A percentile compares a stretch with the other conserved stretches of the same genome.
phyloP scores from a whole-genome alignment of 2,797 vertebrate genomes.

The Danio aesculapii region DNA sequence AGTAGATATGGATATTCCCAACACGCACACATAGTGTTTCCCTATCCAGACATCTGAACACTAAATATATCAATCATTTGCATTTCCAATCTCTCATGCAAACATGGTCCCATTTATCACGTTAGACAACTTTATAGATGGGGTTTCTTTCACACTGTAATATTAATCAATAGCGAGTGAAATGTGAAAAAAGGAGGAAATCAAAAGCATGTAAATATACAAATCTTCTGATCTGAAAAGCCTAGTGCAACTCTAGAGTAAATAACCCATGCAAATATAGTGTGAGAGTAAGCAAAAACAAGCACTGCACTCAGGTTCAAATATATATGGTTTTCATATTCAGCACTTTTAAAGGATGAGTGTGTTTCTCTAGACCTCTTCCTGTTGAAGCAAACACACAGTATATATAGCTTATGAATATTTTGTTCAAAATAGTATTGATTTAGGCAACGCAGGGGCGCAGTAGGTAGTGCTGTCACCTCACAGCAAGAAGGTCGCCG shows the following conservation, averaged over 20 bases:
- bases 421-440: neutral
- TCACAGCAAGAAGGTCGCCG: too few species aligned
- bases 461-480: too few species aligned
- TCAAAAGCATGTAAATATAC: slow-evolving; percentile 62
- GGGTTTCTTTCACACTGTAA: slow-evolving; percentile 64
- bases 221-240: slow-evolving; percentile 62
- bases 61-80: slow-evolving; percentile 74
- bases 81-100: slow-evolving; percentile 79
- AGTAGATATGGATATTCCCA: slow-evolving; percentile 67
- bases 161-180: slow-evolving; percentile 77
- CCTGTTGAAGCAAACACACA: neutral
- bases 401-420: neutral
- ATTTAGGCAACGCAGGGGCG: too few species aligned
- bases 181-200: slow-evolving; percentile 67
- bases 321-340: slow-evolving; percentile 40
- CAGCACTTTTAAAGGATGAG: slow-evolving; percentile 45
- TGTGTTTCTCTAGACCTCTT: neutral
- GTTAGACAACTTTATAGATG: slow-evolving; percentile 76
- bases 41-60: slow-evolving; percentile 62
- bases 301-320: slow-evolving; percentile 52
- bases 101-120: slow-evolving; percentile 78
- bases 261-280: slow-evolving; percentile 77
- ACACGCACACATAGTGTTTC: slow-evolving; percentile 61
- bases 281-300: slow-evolving; percentile 77
- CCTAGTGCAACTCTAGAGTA: slow-evolving; percentile 68